Conservation (phyloP, 2,113 vertebrate species). For the Ammospiza nelsoni region DNA sequence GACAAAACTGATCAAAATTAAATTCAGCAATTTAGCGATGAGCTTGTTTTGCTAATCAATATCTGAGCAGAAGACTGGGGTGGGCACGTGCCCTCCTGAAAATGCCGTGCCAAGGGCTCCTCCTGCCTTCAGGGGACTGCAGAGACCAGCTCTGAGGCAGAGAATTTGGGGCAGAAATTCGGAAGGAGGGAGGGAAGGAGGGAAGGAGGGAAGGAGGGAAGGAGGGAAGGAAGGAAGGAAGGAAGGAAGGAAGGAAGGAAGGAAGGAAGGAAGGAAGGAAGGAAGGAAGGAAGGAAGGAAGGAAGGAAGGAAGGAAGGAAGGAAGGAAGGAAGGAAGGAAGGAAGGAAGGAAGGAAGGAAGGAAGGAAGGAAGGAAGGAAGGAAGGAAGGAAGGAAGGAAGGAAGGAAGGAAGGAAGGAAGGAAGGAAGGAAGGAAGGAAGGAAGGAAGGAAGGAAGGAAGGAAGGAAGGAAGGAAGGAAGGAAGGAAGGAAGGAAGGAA, state of each 20-base stretch:
- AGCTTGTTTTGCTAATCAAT: background rate
- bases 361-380: too few relatives aligned
- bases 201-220: background rate
- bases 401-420: background rate
- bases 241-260: too few relatives aligned
- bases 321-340: too few relatives aligned
- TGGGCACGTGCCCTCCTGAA: background rate
- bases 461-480: background rate
- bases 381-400: too few relatives aligned
- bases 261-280: too few relatives aligned
- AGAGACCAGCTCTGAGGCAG: background rate
- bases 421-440: too few relatives aligned
- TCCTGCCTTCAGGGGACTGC: background rate
- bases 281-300: background rate
- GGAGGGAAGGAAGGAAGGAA: too few relatives aligned
- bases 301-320: too few relatives aligned
- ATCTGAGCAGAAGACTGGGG: background rate
- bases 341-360: background rate
- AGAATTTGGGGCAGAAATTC: too few relatives aligned
- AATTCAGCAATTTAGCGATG: background rate
- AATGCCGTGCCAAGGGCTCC: background rate
- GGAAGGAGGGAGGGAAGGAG: too few relatives aligned
- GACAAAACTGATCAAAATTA: conserved; percentile 2
- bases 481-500: too few relatives aligned
- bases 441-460: too few relatives aligned